Conservation (phyloP, 2,797 vertebrate genomes). For the Gobio occitaniae region DNA sequence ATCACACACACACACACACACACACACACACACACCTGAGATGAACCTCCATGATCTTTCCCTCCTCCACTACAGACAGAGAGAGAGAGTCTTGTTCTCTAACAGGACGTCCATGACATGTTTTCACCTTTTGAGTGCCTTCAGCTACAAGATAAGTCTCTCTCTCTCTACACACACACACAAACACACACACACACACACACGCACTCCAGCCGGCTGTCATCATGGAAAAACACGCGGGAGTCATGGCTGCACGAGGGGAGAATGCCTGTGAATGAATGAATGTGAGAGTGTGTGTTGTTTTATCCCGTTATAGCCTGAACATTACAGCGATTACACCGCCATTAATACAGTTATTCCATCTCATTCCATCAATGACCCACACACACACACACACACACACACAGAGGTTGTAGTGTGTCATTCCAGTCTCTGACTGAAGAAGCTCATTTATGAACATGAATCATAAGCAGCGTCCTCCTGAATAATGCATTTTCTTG, state of each 20-base stretch:
- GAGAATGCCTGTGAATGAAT: background rate
- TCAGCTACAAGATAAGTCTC: slow-evolving; percentile 70
- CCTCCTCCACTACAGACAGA: background rate
- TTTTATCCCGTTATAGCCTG: background rate
- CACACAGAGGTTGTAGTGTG: background rate
- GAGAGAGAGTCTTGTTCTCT: slow-evolving; percentile 60
- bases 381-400: background rate
- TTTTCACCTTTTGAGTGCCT: slow-evolving; percentile 79
- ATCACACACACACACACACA: too few species aligned
- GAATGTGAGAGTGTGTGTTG: background rate
- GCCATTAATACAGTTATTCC: background rate
- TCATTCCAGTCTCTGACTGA: slow-evolving; percentile 59
- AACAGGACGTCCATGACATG: slow-evolving; percentile 73
- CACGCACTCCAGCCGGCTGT: slow-evolving; percentile 10
- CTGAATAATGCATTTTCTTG: slow-evolving; percentile 68
- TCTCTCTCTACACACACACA: slow-evolving; percentile 58
- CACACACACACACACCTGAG: background rate
- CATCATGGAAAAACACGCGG: slow-evolving; percentile 30
- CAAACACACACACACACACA: slow-evolving; percentile 18
- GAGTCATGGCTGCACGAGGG: slow-evolving; percentile 23
- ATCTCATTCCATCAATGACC: background rate
- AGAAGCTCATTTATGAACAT: slow-evolving; percentile 65
- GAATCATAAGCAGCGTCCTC: slow-evolving; percentile 56
- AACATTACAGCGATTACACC: background rate
- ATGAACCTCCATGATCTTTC: slow-evolving; percentile 18